Evolutionary conservation across 2,888 invertebrate species (phyloP).

Genomic region (Dolichomitus sp.): DNA sequence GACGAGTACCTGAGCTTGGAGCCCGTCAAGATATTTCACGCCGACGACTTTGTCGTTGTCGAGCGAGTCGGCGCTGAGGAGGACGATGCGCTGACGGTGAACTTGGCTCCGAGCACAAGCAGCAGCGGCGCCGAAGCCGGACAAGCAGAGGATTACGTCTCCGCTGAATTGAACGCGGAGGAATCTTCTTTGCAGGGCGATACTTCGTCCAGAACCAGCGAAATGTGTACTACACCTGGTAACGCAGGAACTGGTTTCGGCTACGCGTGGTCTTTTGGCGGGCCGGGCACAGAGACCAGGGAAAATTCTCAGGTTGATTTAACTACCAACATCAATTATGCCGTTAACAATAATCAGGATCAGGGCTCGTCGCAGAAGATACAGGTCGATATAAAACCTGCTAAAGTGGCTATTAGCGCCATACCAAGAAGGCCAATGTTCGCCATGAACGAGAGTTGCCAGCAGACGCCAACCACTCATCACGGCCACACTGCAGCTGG

Average conservation of each 20-base stretch:
- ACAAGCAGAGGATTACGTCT: conserved; percentile 56
- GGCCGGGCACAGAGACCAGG: conserved; percentile 82
- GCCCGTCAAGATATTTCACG: conserved; percentile 85
- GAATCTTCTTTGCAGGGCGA: conserved; percentile 63
- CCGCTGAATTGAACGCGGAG: conserved; percentile 53
- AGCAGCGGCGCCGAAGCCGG: conserved; percentile 59
- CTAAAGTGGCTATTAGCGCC: conserved; percentile 81
- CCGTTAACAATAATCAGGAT: conserved; percentile 85
- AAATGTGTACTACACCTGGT: conserved; percentile 85
- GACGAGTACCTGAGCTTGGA: conserved; percentile 84
- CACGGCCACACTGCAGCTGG: conserved; percentile 75
- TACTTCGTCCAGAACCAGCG: conserved; percentile 54
- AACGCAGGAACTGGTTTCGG: conserved; percentile 85
- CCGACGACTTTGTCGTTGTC: conserved; percentile 85
- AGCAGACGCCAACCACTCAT: conserved; percentile 81
- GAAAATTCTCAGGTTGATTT: conserved; percentile 83
- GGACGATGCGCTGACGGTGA: conserved; percentile 82
- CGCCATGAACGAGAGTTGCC: conserved; percentile 84
- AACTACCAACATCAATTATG: conserved; percentile 83
- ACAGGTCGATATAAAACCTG: conserved; percentile 83
- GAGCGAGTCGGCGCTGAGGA: conserved; percentile 80
- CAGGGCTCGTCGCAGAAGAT: conserved; percentile 84
- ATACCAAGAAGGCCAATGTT: conserved; percentile 83
- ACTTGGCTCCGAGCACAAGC: conserved; percentile 66
- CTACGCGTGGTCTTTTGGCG: conserved; percentile 85